A percentile compares a stretch with the other conserved stretches of the same genome.
phyloP scores from a whole-genome alignment of 2,888 invertebrate species.

The Junonia oenone region DNA sequence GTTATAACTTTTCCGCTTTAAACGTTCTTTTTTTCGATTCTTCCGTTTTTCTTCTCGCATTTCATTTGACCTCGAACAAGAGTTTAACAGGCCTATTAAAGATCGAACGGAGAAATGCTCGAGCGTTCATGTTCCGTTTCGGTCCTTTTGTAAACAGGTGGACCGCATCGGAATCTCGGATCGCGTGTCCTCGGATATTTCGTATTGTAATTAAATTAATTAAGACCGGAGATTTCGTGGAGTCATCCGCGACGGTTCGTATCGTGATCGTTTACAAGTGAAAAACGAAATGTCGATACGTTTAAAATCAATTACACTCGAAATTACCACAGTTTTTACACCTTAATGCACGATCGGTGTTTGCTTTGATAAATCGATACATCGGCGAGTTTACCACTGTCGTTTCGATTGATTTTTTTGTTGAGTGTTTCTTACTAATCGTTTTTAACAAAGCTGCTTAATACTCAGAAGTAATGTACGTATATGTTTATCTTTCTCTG shows the following conservation, averaged over 20 bases:
- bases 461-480: neutral
- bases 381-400: neutral
- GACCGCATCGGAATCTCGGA: conserved; percentile 4
- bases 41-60: conserved; percentile 6
- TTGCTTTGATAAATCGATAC: neutral
- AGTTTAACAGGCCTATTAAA: conserved; percentile 28
- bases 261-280: conserved; percentile 12
- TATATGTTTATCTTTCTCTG: neutral
- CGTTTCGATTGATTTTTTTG: neutral
- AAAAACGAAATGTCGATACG: conserved; percentile 16
- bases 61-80: conserved; percentile 26
- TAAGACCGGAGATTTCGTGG: conserved; percentile 17
- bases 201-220: conserved; percentile 26
- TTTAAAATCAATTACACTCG: conserved; percentile 15
- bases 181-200: conserved; percentile 14
- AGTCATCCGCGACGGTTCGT: conserved; percentile 7
- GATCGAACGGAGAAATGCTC: conserved; percentile 15
- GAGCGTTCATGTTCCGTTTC: conserved; percentile 7
- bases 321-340: conserved; percentile 20
- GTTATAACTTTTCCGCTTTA: neutral
- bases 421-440: conserved; percentile 1
- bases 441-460: neutral
- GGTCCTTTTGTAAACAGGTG: conserved; percentile 16
- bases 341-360: conserved; percentile 1
- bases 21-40: neutral